phyloP scores from a whole-genome alignment of 2,888 invertebrate genomes.

The Agrotis puta region DNA sequence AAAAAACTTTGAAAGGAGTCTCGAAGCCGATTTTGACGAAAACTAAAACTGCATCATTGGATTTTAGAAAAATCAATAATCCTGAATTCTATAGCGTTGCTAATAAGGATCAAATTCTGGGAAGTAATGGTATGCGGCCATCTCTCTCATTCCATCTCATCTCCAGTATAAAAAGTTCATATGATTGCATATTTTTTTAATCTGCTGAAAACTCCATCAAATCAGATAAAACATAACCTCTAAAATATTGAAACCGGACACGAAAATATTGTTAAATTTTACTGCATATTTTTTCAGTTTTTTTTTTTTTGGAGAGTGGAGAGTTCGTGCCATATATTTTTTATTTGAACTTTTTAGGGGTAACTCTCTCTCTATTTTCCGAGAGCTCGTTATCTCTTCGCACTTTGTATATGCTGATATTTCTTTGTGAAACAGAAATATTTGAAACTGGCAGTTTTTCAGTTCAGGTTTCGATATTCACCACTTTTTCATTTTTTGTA shows the following conservation, averaged over 20 bases:
- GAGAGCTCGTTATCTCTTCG: slow-evolving; percentile 54
- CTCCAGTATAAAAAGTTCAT: no score
- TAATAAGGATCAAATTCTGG: no score
- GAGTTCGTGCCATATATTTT: slow-evolving; percentile 21
- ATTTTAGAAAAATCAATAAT: no score
- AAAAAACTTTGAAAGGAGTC: no score
- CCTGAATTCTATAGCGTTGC: no score
- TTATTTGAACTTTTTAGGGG: slow-evolving; percentile 38
- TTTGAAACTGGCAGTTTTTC: slow-evolving; percentile 39
- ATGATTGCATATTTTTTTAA: no score
- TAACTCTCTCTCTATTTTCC: slow-evolving; percentile 49
- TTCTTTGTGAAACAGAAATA: slow-evolving; percentile 50
- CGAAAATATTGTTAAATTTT: slow-evolving; percentile 19
- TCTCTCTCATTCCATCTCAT: no score
- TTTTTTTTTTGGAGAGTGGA: slow-evolving; percentile 30
- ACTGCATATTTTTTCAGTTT: slow-evolving; percentile 26
- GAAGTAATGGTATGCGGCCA: no score
- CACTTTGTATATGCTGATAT: slow-evolving; percentile 40
- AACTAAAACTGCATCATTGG: no score
- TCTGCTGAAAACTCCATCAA: not conserved
- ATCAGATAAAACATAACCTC: not conserved
- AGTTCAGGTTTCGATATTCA: not conserved
- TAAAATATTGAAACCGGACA: not conserved
- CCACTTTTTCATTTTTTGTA: slow-evolving; percentile 1
- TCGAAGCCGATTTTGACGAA: no score